These are phyloP conservation scores for Anthoscopus minutus DNA, from an alignment of 2,113 vertebrate species.

Conservation along the genomic window DNA sequence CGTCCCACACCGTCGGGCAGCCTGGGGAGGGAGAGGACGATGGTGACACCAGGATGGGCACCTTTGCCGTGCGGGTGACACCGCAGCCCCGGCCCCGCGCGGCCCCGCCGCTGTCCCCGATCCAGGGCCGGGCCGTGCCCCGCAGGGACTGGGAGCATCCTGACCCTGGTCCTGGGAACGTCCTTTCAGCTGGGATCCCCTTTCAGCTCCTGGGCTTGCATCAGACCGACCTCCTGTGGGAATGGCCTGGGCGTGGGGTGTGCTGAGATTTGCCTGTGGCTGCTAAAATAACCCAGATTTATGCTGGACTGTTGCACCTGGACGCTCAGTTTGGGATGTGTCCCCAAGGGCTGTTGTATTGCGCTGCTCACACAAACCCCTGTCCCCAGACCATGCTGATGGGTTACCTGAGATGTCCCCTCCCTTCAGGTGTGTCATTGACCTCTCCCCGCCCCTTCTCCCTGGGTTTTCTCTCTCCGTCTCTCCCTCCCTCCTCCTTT, in stretches of 20 bases:
- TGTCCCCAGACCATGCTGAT: too few species aligned
- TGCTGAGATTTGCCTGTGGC: neutral
- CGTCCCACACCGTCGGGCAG: constrained; percentile 66
- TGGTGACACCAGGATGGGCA: neutral
- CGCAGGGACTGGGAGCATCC: neutral
- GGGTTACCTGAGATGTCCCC: too few species aligned
- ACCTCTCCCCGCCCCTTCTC: too few species aligned
- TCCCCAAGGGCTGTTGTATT: too few species aligned
- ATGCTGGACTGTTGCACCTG: neutral
- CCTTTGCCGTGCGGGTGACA: neutral
- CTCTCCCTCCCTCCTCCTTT: too few species aligned
- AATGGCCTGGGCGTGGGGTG: neutral
- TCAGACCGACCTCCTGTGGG: neutral
- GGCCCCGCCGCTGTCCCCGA: neutral
- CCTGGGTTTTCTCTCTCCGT: too few species aligned
- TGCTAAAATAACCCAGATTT: neutral
- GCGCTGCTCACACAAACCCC: too few species aligned
- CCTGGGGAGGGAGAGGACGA: neutral
- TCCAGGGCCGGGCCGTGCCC: too few species aligned
- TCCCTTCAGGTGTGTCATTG: too few species aligned
- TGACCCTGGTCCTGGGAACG: neutral
- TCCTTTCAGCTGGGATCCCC: neutral
- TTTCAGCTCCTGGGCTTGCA: neutral
- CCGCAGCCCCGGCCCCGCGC: too few species aligned
- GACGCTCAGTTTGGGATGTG: rapidly evolving